Conservation (phyloP, 1,140 invertebrate genomes). For the Sarcophaga peregrina region DNA sequence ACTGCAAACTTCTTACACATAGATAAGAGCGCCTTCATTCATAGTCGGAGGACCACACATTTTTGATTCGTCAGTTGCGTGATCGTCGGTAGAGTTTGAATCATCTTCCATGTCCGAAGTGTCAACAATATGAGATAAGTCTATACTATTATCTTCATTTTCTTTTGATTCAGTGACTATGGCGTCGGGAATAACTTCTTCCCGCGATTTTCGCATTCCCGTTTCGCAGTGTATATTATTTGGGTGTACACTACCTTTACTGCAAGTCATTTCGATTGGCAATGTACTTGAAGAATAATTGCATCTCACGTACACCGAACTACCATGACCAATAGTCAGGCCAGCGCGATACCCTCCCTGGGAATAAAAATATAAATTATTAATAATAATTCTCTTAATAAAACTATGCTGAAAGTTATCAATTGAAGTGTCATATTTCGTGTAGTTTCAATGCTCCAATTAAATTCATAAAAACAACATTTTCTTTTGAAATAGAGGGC, state of each 20-base stretch:
- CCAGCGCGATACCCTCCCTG: constrained; percentile 78
- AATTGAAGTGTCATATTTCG: too few relatives aligned
- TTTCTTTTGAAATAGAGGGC: too few relatives aligned
- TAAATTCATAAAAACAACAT: too few relatives aligned
- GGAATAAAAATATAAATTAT: background rate
- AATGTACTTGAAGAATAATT: constrained; percentile 68
- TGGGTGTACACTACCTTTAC: constrained; percentile 75
- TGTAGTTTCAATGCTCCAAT: too few relatives aligned
- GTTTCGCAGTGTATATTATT: constrained; percentile 70
- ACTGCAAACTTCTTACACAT: constrained; percentile 54
- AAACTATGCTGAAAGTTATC: too few relatives aligned
- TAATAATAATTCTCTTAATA: too few relatives aligned
- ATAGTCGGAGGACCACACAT: constrained; percentile 62
- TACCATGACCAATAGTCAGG: constrained; percentile 81
- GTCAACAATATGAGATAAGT: constrained; percentile 44
- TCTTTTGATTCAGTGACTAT: constrained; percentile 13
- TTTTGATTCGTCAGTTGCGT: constrained; percentile 55
- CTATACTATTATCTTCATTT: constrained; percentile 31
- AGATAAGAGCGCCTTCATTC: constrained; percentile 59
- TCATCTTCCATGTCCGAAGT: constrained; percentile 68
- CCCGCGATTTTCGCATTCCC: constrained; percentile 56
- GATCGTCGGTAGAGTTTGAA: constrained; percentile 58
- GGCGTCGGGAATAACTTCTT: constrained; percentile 49
- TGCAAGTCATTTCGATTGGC: constrained; percentile 71
- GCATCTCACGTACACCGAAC: constrained; percentile 76